Evolutionary conservation across 2,888 invertebrate species (phyloP).

Genomic region (Molanna angustata): DNA sequence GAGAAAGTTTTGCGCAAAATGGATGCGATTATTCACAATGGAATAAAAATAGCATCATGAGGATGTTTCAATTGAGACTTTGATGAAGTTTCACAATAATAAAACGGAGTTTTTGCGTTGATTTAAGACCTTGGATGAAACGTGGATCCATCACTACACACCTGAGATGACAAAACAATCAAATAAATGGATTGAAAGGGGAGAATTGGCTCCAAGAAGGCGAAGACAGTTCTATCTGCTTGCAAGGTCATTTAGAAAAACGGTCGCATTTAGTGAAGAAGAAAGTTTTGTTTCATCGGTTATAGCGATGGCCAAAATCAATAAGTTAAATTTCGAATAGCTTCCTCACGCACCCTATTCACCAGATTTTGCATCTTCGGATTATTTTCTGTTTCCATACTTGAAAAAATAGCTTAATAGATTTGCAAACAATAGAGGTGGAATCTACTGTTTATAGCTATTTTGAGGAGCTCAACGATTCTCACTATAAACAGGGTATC

Average conservation of each 20-base stretch:
- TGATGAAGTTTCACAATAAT: conserved; percentile 1
- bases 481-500: background rate
- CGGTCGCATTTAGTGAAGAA: background rate
- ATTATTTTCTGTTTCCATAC: conserved; percentile 4
- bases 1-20: background rate
- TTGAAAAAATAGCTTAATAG: conserved; percentile 5
- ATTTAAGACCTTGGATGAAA: conserved; percentile 1
- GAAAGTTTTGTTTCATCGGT: background rate
- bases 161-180: no score
- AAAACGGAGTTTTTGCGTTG: conserved; percentile 1
- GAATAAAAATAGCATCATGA: no score
- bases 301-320: background rate
- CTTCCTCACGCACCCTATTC: conserved; percentile 5
- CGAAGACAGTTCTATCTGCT: no score
- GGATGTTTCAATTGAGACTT: no score
- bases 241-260: background rate
- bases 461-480: background rate
- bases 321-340: conserved; percentile 2
- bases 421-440: no score
- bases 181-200: no score
- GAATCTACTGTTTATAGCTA: conserved; percentile 6
- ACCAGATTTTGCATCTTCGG: background rate
- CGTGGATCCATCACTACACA: no score
- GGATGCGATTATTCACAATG: no score
- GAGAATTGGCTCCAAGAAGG: no score